Evolutionary conservation across 37 sponge, comb jelly and placozoan genomes (phyloP), one percentile per base, ranked within the genome.

Genomic region (Halichondria panicea): DNA sequence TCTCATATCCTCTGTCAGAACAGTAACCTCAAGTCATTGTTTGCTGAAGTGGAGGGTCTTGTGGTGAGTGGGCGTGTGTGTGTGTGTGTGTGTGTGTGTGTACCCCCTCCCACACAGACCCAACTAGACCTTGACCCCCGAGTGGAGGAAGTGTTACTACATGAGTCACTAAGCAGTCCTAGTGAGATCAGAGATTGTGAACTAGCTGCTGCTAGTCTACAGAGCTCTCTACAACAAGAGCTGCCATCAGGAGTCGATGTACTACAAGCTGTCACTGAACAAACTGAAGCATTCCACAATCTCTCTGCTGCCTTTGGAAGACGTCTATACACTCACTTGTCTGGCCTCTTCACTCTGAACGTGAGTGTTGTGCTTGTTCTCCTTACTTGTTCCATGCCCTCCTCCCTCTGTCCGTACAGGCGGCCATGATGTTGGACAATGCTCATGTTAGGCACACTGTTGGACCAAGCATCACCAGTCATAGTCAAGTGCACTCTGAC

Each of bases 71-170:
- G 4, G 66, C 12, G 67, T 24, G 38, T 28, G 70, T 31, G 33
- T 25, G 56, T 48, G 41, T 53, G 68, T 33, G 55, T 48, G 68
- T 28, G 41, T 59, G 44, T 38, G 63, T 38, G 75, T 8, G 77
- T 53, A 43, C 9, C n/a, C 18, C 30, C 62, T 60, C 62, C 11
- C 22, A 0, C 69, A 35, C 82, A 91, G 91, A 43, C n/a, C 31
- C 85, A 91, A 57, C 61, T 91, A 35, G 88, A 91, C 62, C 61
- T 91, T 5, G 82, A 86, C 34, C 63, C 76, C 11, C n/a, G 69
- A 11, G 73, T 81, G 22, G 83, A 86, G 63, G 22, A 18, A 1
- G 46, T 81, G 2, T 55, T 91, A n/a, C 43, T 21, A 4, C 43
- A 38, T 30, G 30, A 68, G 12, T 68, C 73, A 21, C 79, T 91